Conservation (phyloP, 2,888 invertebrate species). For the Chorisops tibialis region DNA sequence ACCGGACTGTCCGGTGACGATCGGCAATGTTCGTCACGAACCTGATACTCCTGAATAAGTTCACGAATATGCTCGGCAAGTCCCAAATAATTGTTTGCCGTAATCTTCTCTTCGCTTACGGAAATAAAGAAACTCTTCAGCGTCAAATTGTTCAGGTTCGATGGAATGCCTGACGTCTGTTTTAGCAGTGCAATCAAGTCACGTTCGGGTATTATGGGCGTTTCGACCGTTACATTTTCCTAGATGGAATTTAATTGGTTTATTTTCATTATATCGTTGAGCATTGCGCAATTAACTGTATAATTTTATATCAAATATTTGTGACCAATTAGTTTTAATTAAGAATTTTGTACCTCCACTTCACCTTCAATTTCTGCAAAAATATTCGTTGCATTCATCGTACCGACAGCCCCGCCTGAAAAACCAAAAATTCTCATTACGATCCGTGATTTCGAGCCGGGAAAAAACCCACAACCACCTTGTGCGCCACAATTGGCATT, state of each 20-base stretch:
- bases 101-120: conserved; percentile 59
- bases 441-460: no score
- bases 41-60: conserved; percentile 61
- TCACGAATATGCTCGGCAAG: conserved; percentile 61
- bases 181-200: conserved; percentile 69
- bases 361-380: conserved; percentile 82
- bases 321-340: no score
- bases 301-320: no score
- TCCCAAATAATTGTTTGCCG: conserved; percentile 43
- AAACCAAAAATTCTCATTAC: no score
- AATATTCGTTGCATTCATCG: conserved; percentile 58
- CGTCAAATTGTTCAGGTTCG: conserved; percentile 51
- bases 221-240: conserved; percentile 72
- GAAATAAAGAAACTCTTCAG: conserved; percentile 57
- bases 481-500: conserved; percentile 53
- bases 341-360: no score
- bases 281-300: no score
- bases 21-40: conserved; percentile 48
- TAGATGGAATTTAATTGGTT: no score
- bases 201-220: conserved; percentile 66
- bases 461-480: conserved; percentile 16
- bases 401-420: conserved; percentile 56
- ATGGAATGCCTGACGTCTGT: conserved; percentile 55
- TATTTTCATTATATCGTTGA: no score
- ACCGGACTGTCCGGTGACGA: conserved; percentile 39